phyloP scores from a whole-genome alignment of 2,797 vertebrate species.

The Pelobates cultripes region DNA sequence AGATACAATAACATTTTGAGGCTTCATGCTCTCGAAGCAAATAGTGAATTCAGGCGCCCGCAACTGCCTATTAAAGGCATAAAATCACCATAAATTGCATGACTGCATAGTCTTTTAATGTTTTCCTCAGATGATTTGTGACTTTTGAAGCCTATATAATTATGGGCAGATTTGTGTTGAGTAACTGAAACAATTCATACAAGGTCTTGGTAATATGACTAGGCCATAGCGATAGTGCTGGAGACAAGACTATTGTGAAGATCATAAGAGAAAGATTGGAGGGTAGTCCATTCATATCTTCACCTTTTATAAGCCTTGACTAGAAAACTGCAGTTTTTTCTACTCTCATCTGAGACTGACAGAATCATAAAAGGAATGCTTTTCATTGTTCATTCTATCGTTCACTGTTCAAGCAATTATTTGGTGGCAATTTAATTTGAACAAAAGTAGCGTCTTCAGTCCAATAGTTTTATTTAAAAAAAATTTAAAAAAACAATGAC shows the following conservation, averaged over 20 bases:
- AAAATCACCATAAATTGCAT: neutral
- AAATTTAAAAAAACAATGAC: slow-evolving; percentile 32
- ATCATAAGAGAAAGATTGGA: slow-evolving; percentile 34
- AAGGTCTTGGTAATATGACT: slow-evolving; percentile 9
- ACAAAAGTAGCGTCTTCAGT: slow-evolving; percentile 46
- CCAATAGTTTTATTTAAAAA: slow-evolving; percentile 16
- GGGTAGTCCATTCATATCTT: slow-evolving; percentile 23
- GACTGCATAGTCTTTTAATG: neutral
- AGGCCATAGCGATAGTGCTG: neutral
- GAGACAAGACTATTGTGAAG: slow-evolving; percentile 21
- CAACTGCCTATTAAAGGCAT: neutral
- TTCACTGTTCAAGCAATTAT: slow-evolving; percentile 47
- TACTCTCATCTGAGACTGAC: slow-evolving; percentile 26
- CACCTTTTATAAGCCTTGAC: slow-evolving; percentile 19
- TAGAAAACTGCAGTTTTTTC: slow-evolving; percentile 30
- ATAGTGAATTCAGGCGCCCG: neutral
- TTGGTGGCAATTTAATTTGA: slow-evolving; percentile 37
- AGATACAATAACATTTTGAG: too few species aligned
- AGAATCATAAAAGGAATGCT: slow-evolving; percentile 37
- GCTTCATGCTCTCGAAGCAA: too few species aligned
- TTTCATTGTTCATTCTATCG: slow-evolving; percentile 26
- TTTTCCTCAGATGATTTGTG: neutral
- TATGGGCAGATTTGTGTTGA: neutral
- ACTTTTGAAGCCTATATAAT: slow-evolving; percentile 3
- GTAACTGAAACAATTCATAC: slow-evolving; percentile 1